Base-by-base conservation (phyloP, 2,113 vertebrate species). In the Dolichotis patagonum region DNA sequence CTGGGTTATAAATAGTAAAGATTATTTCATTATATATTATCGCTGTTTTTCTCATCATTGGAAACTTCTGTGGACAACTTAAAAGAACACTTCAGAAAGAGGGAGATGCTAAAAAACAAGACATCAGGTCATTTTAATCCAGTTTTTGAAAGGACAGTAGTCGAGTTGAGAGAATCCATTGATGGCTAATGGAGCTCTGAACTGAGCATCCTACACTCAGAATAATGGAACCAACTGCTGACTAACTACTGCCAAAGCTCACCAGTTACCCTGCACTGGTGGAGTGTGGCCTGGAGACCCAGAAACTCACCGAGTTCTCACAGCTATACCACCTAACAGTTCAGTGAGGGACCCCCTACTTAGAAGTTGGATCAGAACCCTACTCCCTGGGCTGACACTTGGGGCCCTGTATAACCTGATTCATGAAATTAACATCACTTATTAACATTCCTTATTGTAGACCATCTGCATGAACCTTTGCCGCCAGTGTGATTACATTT, bases 11-110 rank as follows among this genome's bases (percentile, higher is more conserved):
- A 75, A 92, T 63, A 75, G 81, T 41, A 81, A 77, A 73, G 16
- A 54, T 69, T 54, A 69, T 86, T 97, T 77, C 73, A 58, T 92
- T 86, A 28, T 28, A 14, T 69, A 69, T 89, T 62, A 38, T 87
- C 17, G 46, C 30, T 46, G 84, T 58, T 35, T 54, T 73, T 30
- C 38, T 81, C 28, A 86, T 62, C 32, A 63, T 56, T 1, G 49
- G 49, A 83, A 90, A 24, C 32, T 93, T 83, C 46, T 80, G 6
- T 52, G 38, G 14, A 28, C 26, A 69, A 84, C 16, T 90, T 83
- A 38, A 54, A 84, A 62, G 56, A 87, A 71, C 17, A 35, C n/a
- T 83, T 3, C 30, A 85, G 38, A 93, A 52, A 91, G 20, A 75
- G 75, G 52, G 35, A 77, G 58, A 32, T 46, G 10, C 38, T 77